Evolutionary conservation across 2,888 invertebrate species (phyloP).

Genomic region (Conchocele bisecta): DNA sequence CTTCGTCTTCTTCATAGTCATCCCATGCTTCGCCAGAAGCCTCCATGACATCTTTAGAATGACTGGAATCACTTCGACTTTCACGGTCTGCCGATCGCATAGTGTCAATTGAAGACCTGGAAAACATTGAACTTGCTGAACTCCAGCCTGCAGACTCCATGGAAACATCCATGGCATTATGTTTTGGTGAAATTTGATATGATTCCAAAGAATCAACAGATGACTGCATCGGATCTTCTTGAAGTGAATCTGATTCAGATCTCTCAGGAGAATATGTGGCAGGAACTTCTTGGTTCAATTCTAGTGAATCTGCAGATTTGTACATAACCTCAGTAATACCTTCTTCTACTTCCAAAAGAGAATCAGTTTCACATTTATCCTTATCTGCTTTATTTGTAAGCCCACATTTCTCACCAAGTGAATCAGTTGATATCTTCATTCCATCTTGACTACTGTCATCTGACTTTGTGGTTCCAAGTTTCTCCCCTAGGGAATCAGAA

Average conservation of each 20-base stretch:
- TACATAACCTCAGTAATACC: conserved; percentile 66
- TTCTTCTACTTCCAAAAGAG: conserved; percentile 47
- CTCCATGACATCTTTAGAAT: conserved; percentile 76
- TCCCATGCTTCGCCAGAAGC: conserved; percentile 80
- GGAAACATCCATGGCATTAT: conserved; percentile 66
- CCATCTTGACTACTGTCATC: conserved; percentile 66
- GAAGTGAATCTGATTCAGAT: conserved; percentile 65
- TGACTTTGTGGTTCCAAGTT: conserved; percentile 45
- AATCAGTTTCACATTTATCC: conserved; percentile 69
- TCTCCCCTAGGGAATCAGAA: conserved; percentile 71
- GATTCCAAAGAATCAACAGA: conserved; percentile 77
- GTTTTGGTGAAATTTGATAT: conserved; percentile 58
- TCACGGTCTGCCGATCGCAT: conserved; percentile 72
- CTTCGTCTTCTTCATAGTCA: conserved; percentile 49
- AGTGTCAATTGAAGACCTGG: conserved; percentile 72
- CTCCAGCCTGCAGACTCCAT: conserved; percentile 71
- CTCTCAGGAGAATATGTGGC: conserved; percentile 49
- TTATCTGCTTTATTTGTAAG: conserved; percentile 45
- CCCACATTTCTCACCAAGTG: conserved; percentile 41
- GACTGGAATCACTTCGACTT: conserved; percentile 67
- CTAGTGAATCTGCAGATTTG: conserved; percentile 72
- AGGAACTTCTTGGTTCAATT: conserved; percentile 35
- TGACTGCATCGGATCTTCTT: conserved; percentile 68
- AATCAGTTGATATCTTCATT: conserved; percentile 77
- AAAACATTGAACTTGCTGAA: conserved; percentile 75